These are phyloP conservation scores for Hylomyscus alleni DNA, from an alignment of 2,797 vertebrate genomes.

Conservation along the genomic window DNA sequence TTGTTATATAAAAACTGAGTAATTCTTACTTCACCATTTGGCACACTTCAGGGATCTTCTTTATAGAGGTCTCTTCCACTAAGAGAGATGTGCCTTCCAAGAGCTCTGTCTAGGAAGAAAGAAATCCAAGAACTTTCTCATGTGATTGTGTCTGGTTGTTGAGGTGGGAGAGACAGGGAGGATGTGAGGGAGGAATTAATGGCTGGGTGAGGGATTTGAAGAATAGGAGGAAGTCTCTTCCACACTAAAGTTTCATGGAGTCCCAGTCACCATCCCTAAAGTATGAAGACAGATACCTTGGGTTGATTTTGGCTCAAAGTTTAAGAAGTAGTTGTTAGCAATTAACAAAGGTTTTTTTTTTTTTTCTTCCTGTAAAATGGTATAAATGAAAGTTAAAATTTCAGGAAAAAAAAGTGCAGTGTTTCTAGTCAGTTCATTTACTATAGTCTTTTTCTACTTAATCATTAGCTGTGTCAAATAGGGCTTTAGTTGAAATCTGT, in stretches of 20 bases:
- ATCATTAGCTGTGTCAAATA: neutral
- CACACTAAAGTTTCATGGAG: neutral
- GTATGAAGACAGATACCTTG: neutral
- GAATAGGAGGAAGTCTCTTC: neutral
- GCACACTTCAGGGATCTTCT: neutral
- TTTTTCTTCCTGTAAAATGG: neutral
- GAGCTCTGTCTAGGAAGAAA: neutral
- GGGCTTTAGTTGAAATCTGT: neutral
- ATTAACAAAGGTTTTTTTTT: neutral
- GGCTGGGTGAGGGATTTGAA: too few species aligned
- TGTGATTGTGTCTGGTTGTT: accelerated
- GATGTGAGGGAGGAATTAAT: too few species aligned
- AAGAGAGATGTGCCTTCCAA: neutral
- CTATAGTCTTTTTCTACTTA: neutral
- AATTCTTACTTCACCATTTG: constrained; percentile 48
- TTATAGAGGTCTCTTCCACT: constrained; percentile 41
- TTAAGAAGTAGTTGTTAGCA: neutral
- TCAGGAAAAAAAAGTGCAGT: neutral
- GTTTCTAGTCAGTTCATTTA: neutral
- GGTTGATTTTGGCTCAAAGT: neutral
- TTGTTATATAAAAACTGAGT: neutral
- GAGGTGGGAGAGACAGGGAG: neutral
- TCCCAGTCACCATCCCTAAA: neutral
- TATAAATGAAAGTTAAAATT: constrained; percentile 2
- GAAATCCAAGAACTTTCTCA: neutral